phyloP scores from a whole-genome alignment of 2,113 vertebrate genomes.

The Malurus melanocephalus region DNA sequence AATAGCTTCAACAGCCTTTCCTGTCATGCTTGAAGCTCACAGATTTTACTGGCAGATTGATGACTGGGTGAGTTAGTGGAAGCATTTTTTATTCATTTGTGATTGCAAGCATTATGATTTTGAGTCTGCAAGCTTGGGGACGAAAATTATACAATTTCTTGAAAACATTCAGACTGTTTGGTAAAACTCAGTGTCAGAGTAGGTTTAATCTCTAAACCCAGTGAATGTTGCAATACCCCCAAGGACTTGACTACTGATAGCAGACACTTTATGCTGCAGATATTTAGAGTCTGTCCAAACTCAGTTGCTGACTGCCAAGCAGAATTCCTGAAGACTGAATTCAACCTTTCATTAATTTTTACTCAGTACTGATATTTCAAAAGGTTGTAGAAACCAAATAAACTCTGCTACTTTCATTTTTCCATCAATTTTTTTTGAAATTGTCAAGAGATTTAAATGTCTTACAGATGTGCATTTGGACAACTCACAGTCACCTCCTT shows the following conservation, averaged over 20 bases:
- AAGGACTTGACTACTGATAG: neutral
- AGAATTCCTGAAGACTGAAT: neutral
- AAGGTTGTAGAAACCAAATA: neutral
- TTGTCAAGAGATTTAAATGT: neutral
- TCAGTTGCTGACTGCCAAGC: neutral
- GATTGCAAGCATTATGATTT: neutral
- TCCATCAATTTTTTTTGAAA: neutral
- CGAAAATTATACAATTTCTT: neutral
- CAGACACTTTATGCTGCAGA: fast-evolving
- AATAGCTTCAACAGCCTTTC: neutral
- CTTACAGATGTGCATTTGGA: neutral
- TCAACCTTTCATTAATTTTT: neutral
- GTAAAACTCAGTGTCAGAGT: neutral
- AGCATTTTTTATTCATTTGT: neutral
- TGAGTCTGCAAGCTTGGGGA: neutral
- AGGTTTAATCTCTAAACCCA: neutral
- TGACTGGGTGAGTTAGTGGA: neutral
- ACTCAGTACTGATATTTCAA: neutral
- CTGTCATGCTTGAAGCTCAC: neutral
- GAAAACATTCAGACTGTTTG: neutral
- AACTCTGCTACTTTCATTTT: neutral
- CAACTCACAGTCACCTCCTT: neutral
- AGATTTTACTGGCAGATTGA: neutral
- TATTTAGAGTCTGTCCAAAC: neutral
- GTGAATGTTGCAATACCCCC: neutral